Conservation (phyloP, 2,113 vertebrate species). For the Scytalopus superciliaris region DNA sequence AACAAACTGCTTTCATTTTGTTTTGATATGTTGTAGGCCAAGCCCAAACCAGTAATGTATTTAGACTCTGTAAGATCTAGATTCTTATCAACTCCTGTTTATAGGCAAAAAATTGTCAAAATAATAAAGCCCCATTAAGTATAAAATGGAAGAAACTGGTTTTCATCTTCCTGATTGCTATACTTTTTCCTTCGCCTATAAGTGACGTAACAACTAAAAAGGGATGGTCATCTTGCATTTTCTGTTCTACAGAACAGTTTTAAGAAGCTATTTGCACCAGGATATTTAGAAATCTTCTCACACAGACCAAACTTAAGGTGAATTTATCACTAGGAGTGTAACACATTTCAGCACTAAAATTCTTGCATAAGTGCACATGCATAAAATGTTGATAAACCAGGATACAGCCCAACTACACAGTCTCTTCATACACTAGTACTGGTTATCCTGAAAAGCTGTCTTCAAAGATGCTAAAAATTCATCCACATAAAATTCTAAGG, state of each 20-base stretch:
- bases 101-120: background rate
- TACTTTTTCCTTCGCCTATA: rapidly evolving
- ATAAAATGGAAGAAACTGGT: background rate
- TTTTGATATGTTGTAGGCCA: background rate
- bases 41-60: background rate
- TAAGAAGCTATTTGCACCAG: background rate
- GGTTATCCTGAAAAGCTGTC: background rate
- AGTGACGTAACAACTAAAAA: background rate
- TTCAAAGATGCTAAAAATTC: background rate
- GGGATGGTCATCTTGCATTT: background rate
- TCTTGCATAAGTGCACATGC: background rate
- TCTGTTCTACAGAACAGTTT: background rate
- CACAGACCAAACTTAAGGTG: background rate
- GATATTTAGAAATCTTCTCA: background rate
- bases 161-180: background rate
- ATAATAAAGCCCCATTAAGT: background rate
- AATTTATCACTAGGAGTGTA: background rate
- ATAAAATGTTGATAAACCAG: background rate
- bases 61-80: background rate
- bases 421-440: background rate
- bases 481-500: background rate
- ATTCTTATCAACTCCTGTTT: background rate
- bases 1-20: background rate
- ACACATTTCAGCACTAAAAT: background rate
- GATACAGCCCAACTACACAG: background rate